Evolutionary conservation across 2,888 invertebrate genomes (phyloP), one percentile per base, ranked within the genome.

Genomic region (Leptothorax acervorum): DNA sequence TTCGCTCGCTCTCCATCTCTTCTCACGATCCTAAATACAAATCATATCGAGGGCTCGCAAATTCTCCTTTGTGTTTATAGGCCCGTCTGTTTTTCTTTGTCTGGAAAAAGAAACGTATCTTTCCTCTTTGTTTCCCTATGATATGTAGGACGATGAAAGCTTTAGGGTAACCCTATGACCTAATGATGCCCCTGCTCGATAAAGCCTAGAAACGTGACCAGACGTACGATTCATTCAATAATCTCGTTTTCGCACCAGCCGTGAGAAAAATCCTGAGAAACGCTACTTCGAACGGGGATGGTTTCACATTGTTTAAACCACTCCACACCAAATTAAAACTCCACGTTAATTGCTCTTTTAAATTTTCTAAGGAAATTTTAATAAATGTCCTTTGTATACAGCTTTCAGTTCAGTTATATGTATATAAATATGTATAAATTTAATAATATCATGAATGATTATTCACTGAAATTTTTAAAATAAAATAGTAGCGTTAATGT

Each of bases 71-170:
- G 23, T 65, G 73, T 51, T 89, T 51, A 75, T 88, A 86, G 86
- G 86, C 85, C 84, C 65, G 74, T 81, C 85, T 73, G 55, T 83
- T 76, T 48, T 65, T 87, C 83, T 86, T 81, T 66, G 53, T 79
- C 62, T 74, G 53, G 74, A 85, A 85, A 89, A 88, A 73, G 63
- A 84, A 84, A 85, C 42, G 62, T 82, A 53, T 82, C 62, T 78
- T 51, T 68, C 62, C 48, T 70, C 31, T 73, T 83, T 48, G 79
- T 28, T 84, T 88, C 86, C 88, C 88, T 90, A 89, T 93, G 93
- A 93, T 93, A 93, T 93, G 93, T 93, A 92, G 90, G 91, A 92
- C 86, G 87, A 91, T 91, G 90, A 93, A 93, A 92, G 90, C 88
- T 90, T 89, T 87, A 91, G 86, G 89, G 78, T 90, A 86, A 87